These are phyloP conservation scores for Hydrolagus affinis DNA, from an alignment of 2,113 vertebrate genomes.

Conservation along the genomic window DNA sequence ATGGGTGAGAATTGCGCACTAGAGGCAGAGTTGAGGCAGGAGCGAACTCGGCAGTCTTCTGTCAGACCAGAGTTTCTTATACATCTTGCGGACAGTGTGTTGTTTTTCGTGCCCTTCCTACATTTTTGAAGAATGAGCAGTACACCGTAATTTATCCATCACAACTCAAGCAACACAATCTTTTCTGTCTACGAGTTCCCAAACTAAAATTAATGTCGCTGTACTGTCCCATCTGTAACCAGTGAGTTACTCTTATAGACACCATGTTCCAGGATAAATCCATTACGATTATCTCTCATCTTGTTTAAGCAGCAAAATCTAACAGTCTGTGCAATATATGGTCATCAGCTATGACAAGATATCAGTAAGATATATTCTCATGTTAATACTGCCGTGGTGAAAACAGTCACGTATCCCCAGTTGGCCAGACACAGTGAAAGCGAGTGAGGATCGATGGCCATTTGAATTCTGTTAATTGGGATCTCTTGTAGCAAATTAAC, in stretches of 20 bases:
- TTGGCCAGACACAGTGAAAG: background rate
- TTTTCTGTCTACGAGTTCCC: no score
- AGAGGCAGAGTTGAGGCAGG: no score
- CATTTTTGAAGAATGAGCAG: no score
- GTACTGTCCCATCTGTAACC: background rate
- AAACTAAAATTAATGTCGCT: no score
- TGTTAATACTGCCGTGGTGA: no score
- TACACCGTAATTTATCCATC: no score
- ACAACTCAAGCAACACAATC: no score
- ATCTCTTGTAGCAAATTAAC: constrained; percentile 18
- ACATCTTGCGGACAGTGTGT: no score
- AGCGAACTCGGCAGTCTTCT: no score
- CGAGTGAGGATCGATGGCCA: constrained; percentile 3
- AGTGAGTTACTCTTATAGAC: background rate
- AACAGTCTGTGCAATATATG: background rate
- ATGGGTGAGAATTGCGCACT: no score
- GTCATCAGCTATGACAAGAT: background rate
- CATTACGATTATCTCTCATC: background rate
- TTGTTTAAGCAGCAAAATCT: background rate
- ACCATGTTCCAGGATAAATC: background rate
- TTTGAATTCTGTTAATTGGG: constrained; percentile 11
- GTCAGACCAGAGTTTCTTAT: no score
- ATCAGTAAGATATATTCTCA: background rate
- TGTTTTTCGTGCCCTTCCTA: no score
- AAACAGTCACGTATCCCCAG: background rate